These are phyloP conservation scores for Karalla daura DNA, from an alignment of 2,797 vertebrate genomes.

Conservation along the genomic window DNA sequence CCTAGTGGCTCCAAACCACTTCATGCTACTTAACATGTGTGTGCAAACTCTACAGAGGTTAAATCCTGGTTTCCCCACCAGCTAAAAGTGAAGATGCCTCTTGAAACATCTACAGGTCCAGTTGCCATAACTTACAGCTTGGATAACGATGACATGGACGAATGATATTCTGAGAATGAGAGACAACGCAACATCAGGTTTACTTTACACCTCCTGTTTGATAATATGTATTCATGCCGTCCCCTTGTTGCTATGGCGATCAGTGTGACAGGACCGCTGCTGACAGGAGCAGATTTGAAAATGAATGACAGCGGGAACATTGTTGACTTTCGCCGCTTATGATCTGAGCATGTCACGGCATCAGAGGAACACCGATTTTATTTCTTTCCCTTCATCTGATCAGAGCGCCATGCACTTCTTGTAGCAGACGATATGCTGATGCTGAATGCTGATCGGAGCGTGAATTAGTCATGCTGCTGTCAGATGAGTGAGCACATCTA, in stretches of 20 bases:
- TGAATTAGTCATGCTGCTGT: conserved; percentile 34
- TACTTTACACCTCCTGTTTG: conserved; percentile 7
- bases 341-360: conserved; percentile 9
- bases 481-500: conserved; percentile 11
- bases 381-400: conserved; percentile 14
- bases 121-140: too few species aligned
- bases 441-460: conserved; percentile 35
- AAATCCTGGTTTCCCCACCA: too few species aligned
- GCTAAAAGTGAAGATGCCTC: too few species aligned
- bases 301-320: conserved; percentile 12
- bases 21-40: too few species aligned
- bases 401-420: neutral
- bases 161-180: too few species aligned
- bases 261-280: neutral
- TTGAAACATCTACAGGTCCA: too few species aligned
- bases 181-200: neutral
- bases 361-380: neutral
- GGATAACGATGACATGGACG: too few species aligned
- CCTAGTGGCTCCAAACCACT: too few species aligned
- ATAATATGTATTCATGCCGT: conserved; percentile 17
- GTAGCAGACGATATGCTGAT: conserved; percentile 2
- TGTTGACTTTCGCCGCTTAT: conserved; percentile 21
- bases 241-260: conserved; percentile 50
- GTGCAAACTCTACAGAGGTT: too few species aligned
- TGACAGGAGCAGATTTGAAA: conserved; percentile 15